Percentiles rank a stretch among this genome's conserved stretches.
Conservation (phyloP, 2,113 vertebrate genomes). For the Lophura nycthemera region DNA sequence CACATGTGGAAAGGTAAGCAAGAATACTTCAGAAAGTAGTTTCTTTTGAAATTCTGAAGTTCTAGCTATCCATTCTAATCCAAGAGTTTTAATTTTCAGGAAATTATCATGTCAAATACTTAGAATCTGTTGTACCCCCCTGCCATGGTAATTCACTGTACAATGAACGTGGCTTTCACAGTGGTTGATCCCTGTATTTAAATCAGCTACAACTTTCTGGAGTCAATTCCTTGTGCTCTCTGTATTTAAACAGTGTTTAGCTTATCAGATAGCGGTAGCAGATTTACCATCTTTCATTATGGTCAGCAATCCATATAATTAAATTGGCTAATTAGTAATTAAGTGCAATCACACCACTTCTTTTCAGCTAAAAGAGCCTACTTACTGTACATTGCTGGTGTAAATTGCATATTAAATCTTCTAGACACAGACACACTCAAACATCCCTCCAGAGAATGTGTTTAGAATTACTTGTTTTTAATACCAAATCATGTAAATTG, state of each 20-base stretch:
- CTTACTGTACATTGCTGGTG: constrained; percentile 69
- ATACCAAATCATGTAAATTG: constrained; percentile 7
- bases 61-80: neutral
- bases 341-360: constrained; percentile 71
- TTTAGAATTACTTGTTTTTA: constrained; percentile 59
- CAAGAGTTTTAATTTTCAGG: neutral
- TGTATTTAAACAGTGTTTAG: constrained; percentile 58
- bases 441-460: constrained; percentile 41
- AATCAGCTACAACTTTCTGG: constrained; percentile 8
- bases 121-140: neutral
- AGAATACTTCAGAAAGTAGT: constrained; percentile 9
- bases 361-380: constrained; percentile 73
- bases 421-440: constrained; percentile 65
- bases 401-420: constrained; percentile 74
- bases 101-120: neutral
- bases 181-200: neutral
- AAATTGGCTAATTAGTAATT: constrained; percentile 74
- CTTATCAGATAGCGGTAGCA: constrained; percentile 49
- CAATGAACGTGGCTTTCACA: neutral
- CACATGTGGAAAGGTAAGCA: constrained; percentile 16
- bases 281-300: constrained; percentile 67
- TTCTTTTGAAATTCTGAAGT: constrained; percentile 26
- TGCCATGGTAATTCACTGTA: neutral
- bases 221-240: constrained; percentile 27
- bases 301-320: constrained; percentile 75